Percentiles rank a stretch among this genome's conserved stretches.
These are phyloP conservation scores for Prionailurus viverrinus DNA, from an alignment of 2,113 vertebrate species.

Conservation along the genomic window DNA sequence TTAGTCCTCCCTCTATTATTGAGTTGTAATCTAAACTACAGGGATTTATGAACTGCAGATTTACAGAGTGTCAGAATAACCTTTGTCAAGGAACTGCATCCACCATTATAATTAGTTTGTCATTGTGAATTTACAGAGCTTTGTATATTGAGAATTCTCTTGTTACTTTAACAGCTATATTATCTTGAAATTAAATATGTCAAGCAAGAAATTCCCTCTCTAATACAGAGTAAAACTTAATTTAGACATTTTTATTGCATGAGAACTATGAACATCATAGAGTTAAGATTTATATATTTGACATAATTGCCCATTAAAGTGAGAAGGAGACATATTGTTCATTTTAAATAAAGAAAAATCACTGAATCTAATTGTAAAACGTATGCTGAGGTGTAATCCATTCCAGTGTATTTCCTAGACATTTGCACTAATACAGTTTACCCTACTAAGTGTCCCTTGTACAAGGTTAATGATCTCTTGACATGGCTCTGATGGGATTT, in stretches of 20 bases:
- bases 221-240: slow-evolving; percentile 79
- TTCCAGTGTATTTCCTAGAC: not conserved
- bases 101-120: slow-evolving; percentile 74
- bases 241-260: slow-evolving; percentile 77
- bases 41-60: slow-evolving; percentile 74
- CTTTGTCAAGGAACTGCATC: slow-evolving; percentile 18
- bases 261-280: slow-evolving; percentile 64
- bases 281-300: slow-evolving; percentile 79
- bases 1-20: slow-evolving; percentile 48
- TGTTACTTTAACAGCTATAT: slow-evolving; percentile 67
- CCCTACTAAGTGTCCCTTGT: not conserved
- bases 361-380: slow-evolving; percentile 16
- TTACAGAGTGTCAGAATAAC: slow-evolving; percentile 63
- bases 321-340: slow-evolving; percentile 58
- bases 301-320: slow-evolving; percentile 78
- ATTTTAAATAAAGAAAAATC: slow-evolving; percentile 64
- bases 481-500: not conserved
- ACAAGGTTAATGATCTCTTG: not conserved
- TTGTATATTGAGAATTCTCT: slow-evolving; percentile 58
- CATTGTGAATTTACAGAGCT: slow-evolving; percentile 77
- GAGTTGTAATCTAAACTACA: slow-evolving; percentile 41
- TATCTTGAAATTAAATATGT: slow-evolving; percentile 78
- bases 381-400: not conserved
- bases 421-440: not conserved
- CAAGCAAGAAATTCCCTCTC: slow-evolving; percentile 66